Conservation (phyloP, 2,888 invertebrate genomes). For the Cephus rjabovi region DNA sequence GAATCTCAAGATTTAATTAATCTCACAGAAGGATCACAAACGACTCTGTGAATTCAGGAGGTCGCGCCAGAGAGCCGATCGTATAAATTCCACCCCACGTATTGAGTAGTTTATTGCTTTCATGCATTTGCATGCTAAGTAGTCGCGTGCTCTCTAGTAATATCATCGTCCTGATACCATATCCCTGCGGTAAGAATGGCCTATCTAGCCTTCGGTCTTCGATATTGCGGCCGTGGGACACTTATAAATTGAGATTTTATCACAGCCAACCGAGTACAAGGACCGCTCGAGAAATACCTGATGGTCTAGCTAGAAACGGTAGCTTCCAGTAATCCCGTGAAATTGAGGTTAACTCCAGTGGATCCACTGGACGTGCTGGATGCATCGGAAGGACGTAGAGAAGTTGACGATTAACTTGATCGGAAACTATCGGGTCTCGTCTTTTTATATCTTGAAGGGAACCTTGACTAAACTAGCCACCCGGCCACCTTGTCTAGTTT, state of each 20-base stretch:
- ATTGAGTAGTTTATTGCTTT: slow-evolving; percentile 67
- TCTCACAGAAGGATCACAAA: not conserved
- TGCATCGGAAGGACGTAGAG: not conserved
- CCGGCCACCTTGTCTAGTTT: not conserved
- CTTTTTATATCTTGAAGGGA: not conserved
- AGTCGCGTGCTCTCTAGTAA: slow-evolving; percentile 66
- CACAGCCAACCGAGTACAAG: slow-evolving; percentile 19
- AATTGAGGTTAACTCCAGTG: not conserved
- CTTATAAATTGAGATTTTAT: slow-evolving; percentile 67
- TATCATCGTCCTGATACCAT: slow-evolving; percentile 63
- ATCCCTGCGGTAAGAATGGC: slow-evolving; percentile 56
- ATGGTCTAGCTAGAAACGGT: not conserved
- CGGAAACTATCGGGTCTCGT: not conserved
- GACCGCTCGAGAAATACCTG: not conserved
- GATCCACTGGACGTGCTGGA: not conserved
- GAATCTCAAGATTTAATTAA: not conserved
- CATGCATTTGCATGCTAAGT: slow-evolving; percentile 67
- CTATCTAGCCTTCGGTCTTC: slow-evolving; percentile 65
- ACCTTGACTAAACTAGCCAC: not conserved
- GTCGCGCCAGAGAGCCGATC: slow-evolving; percentile 58
- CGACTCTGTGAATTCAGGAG: not conserved
- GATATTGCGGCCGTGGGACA: slow-evolving; percentile 65
- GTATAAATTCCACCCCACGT: slow-evolving; percentile 63
- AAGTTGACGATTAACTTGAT: not conserved
- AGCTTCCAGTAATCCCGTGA: not conserved